Percentiles rank a stretch among this genome's conserved stretches.
These are phyloP conservation scores for Myripristis murdjan DNA, from an alignment of 2,797 vertebrate species.

Conservation along the genomic window DNA sequence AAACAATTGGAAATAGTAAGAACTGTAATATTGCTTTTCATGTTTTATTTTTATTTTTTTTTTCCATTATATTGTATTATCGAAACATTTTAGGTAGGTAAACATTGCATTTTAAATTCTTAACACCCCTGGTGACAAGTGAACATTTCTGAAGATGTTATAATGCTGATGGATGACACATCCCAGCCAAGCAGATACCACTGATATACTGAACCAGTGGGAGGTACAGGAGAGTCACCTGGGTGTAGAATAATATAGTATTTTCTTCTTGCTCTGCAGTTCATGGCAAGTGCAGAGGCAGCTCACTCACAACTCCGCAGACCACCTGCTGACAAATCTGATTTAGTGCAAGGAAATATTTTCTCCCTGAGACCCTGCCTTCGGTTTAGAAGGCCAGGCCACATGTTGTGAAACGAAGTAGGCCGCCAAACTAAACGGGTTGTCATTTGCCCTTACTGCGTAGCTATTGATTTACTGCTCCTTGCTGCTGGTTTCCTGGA, in stretches of 20 bases:
- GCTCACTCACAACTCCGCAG: conserved; percentile 76
- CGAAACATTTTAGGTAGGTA: too few relatives aligned
- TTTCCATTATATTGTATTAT: background rate
- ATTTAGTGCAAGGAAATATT: conserved; percentile 86
- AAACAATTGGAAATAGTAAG: background rate
- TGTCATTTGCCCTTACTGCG: conserved; percentile 86
- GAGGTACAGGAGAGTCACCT: conserved; percentile 67
- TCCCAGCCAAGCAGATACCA: conserved; percentile 48
- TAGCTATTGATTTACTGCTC: conserved; percentile 88
- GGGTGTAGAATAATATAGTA: conserved; percentile 75
- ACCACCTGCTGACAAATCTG: conserved; percentile 86
- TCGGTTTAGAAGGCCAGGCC: conserved; percentile 83
- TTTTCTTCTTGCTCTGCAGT: conserved; percentile 73
- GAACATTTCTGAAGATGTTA: conserved; percentile 38
- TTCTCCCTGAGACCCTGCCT: conserved; percentile 79
- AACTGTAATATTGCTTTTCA: background rate
- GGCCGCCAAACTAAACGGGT: conserved; percentile 87
- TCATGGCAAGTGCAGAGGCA: conserved; percentile 75
- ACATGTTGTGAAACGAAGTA: conserved; percentile 87
- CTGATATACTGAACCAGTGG: conserved; percentile 68
- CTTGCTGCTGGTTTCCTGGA: conserved; percentile 82
- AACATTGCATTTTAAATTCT: conserved; percentile 23
- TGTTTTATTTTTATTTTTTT: background rate
- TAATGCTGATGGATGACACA: conserved; percentile 54
- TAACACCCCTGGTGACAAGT: conserved; percentile 21